Conservation (phyloP, 2,888 invertebrate species). For the Oscheius sp. region DNA sequence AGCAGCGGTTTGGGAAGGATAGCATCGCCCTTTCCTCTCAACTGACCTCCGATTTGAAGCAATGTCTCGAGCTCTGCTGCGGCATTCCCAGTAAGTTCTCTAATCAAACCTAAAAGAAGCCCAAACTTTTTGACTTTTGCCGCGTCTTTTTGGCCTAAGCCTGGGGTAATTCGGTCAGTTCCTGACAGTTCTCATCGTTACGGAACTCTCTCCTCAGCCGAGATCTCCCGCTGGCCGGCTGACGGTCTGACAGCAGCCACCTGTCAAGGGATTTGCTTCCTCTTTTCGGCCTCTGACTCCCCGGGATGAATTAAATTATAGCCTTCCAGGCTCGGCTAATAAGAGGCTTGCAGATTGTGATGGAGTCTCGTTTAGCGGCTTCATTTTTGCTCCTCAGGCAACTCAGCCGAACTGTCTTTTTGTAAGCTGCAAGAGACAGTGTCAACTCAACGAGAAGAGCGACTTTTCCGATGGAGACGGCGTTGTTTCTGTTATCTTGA, state of each 20-base stretch:
- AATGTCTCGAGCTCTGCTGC: constrained; percentile 61
- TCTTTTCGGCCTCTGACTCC: background rate
- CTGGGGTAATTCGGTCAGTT: background rate
- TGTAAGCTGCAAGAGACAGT: constrained; percentile 42
- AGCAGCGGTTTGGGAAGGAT: constrained; percentile 56
- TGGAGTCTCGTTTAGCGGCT: constrained; percentile 53
- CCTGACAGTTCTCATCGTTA: background rate
- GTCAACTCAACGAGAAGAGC: constrained; percentile 38
- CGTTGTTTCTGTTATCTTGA: constrained; percentile 42
- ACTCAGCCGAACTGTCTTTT: constrained; percentile 53
- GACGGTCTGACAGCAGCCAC: background rate
- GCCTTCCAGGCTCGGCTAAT: background rate
- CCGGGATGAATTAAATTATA: background rate
- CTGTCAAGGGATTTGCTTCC: background rate
- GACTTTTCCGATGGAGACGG: constrained; percentile 42
- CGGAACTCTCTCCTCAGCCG: too few species aligned
- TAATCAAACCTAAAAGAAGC: too few species aligned
- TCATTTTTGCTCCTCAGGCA: constrained; percentile 33
- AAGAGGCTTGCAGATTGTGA: constrained; percentile 47
- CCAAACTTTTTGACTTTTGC: too few species aligned
- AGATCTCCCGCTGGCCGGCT: background rate
- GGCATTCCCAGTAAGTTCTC: constrained; percentile 55
- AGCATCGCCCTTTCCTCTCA: constrained; percentile 53
- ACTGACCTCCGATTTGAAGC: constrained; percentile 56
- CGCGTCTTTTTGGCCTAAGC: background rate